Evolutionary conservation across 2,113 vertebrate species (phyloP), one percentile per base, ranked within the genome.

Genomic region (Hymenochirus boettgeri): DNA sequence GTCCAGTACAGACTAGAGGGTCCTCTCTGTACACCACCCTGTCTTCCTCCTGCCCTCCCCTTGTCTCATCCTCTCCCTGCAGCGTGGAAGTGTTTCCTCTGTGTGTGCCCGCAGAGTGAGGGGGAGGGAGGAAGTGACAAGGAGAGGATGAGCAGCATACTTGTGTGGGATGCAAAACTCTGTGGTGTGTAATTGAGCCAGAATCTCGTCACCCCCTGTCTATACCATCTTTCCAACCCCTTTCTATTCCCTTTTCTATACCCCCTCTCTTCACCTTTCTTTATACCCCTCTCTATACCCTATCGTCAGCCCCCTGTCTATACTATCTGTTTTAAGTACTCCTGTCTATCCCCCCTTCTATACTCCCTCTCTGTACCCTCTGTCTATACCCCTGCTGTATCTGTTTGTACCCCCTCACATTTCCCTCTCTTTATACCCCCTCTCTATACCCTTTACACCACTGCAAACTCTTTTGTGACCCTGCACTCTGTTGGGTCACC

Each of bases 21-120:
- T n/a, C n/a, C 50, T 25, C n/a, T 26, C 3, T 27, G 9, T 23
- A 21, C n/a, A n/a, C 13, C 19, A 15, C 48, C 31, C 13, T 57
- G 46, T 33, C 52, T 51, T 25, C 23, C 59, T 51, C n/a, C 22
- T 1, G 5, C 33, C 33, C 33, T 35, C 33, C 33, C n/a, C n/a
- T n/a, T 59, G 23, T 26, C 45, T 42, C 51, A n/a, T n/a, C n/a
- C 39, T 13, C 53, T 25, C 33, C 10, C 25, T 55, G 42, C 63
- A 45, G 57, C 45, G 54, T 66, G 63, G 63, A 66, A 66, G 63
- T 66, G 55, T 66, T 66, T 66, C 63, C 63, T 66, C 54, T 66
- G 19, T 47, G 45, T 12, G 33, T 66, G 63, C 63, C 54, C 54
- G 54, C 57, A 56, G 15, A 47, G 33, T n/a, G 47, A 56, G 46